These are phyloP conservation scores for Centroberyx gerrardi DNA, from an alignment of 2,797 vertebrate genomes.

Conservation along the genomic window DNA sequence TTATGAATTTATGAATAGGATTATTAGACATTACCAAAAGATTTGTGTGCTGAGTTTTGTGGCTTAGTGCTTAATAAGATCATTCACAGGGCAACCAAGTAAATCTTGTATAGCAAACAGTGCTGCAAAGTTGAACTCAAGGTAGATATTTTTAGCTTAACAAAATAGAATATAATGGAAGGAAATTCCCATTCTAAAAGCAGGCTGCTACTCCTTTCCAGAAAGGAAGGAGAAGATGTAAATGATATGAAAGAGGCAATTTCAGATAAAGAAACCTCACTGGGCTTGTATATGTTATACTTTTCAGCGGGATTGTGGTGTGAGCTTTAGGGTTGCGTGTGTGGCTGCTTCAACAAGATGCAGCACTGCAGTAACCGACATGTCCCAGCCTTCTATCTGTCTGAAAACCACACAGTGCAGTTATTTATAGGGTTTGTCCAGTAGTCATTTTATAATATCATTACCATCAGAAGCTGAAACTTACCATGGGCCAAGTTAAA, in stretches of 20 bases:
- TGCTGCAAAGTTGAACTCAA: constrained; percentile 53
- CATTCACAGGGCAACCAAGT: constrained; percentile 41
- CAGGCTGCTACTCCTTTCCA: constrained; percentile 51
- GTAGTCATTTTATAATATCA: constrained; percentile 87
- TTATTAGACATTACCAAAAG: constrained; percentile 36
- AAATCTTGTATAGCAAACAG: constrained; percentile 68
- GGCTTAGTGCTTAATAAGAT: constrained; percentile 52
- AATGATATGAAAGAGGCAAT: constrained; percentile 65
- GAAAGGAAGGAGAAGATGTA: constrained; percentile 59
- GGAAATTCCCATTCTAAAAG: constrained; percentile 78
- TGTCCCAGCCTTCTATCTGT: constrained; percentile 80
- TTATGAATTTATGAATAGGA: constrained; percentile 13
- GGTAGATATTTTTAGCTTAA: constrained; percentile 78
- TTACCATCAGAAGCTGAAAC: constrained; percentile 85
- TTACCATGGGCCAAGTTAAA: constrained; percentile 83
- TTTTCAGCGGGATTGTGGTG: constrained; percentile 46
- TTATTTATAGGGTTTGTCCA: constrained; percentile 88
- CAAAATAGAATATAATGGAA: constrained; percentile 78
- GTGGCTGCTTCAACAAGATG: constrained; percentile 68
- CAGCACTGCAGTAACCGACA: constrained; percentile 73
- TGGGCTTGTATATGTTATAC: constrained; percentile 56
- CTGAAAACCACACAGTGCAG: constrained; percentile 78
- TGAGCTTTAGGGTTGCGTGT: constrained; percentile 28
- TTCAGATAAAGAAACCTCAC: constrained; percentile 53
- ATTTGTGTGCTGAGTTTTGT: constrained; percentile 35